Evolutionary conservation across 2,888 invertebrate genomes (phyloP), one percentile per base, ranked within the genome.

Genomic region (Athetis lepigone): DNA sequence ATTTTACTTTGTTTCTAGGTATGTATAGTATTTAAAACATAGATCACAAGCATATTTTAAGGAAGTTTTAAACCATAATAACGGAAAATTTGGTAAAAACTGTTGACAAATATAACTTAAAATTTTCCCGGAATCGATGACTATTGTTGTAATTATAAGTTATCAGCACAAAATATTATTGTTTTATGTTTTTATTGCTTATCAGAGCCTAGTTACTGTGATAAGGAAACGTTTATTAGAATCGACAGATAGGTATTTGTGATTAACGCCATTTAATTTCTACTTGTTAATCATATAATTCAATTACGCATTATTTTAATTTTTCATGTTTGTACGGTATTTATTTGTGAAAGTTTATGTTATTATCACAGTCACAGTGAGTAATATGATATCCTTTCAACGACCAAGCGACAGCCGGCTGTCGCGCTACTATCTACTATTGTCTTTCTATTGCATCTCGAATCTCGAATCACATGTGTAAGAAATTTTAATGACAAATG

Each of bases 131-230:
- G 68, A 75, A 69, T 18, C 3, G 29, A 43, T 45, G 25, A 58
- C 27, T 69, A n/a, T 40, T 75, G 1, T 9, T 13, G 63, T 46
- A 59, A 50, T 47, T 55, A 73, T 42, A 43, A 56, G 1, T 29
- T 64, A 67, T 42, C 74, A 23, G 7, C 13, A 25, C 43, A 54
- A 59, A 55, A 65, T 70, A 47, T 71, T 70, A 71, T 71, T 70
- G 71, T 71, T 71, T 71, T 64, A 54, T 46, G 29, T 49, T 55
- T 65, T 54, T 59, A 55, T 40, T 29, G 5, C 1, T 57, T 72
- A 67, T 67, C 71, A 42, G 36, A 23, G 33, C 33, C 56, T 51
- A 57, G 67, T 57, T 61, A 61, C 39, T 8, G 8, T 56, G 71
- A 71, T 71, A 72, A 61, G 6, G 29, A 19, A 21, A 45, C 40